Percentiles rank a stretch among this genome's conserved stretches.
Evolutionary conservation across 2,888 invertebrate species (phyloP).

Genomic region (Apamea anceps): DNA sequence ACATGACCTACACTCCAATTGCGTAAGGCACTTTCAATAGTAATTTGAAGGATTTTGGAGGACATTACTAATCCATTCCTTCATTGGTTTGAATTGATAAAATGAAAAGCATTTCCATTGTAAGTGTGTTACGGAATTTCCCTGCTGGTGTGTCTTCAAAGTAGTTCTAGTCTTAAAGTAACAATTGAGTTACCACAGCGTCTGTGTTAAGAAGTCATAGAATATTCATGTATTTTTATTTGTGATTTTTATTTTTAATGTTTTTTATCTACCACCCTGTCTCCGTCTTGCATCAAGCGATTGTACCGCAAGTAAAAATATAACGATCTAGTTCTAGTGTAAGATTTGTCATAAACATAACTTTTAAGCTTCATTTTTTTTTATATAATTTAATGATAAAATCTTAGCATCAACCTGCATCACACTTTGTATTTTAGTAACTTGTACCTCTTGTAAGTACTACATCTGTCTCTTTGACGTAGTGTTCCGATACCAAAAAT

Average conservation of each 20-base stretch:
- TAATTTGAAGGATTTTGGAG: background rate
- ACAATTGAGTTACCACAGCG: constrained; percentile 66
- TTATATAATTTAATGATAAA: constrained; percentile 10
- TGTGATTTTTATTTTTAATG: constrained; percentile 34
- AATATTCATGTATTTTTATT: constrained; percentile 40
- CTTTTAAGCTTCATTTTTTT: constrained; percentile 20
- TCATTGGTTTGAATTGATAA: background rate
- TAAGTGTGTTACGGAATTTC: background rate
- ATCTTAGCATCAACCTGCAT: background rate
- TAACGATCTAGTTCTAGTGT: constrained; percentile 50
- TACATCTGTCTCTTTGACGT: constrained; percentile 21
- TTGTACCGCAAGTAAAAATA: constrained; percentile 21
- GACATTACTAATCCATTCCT: background rate
- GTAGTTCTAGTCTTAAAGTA: constrained; percentile 67
- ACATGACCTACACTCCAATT: constrained; percentile 13
- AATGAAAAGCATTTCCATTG: background rate
- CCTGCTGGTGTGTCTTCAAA: constrained; percentile 47
- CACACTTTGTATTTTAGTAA: constrained; percentile 23
- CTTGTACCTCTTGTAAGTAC: constrained; percentile 5
- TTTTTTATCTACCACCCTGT: constrained; percentile 32
- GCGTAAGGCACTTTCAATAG: background rate
- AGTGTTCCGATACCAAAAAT: constrained; percentile 55
- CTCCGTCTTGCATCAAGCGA: constrained; percentile 7
- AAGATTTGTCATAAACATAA: constrained; percentile 32
- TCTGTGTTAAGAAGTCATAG: constrained; percentile 55